phyloP scores from a whole-genome alignment of 2,888 invertebrate genomes.

The Brenthis hecate region DNA sequence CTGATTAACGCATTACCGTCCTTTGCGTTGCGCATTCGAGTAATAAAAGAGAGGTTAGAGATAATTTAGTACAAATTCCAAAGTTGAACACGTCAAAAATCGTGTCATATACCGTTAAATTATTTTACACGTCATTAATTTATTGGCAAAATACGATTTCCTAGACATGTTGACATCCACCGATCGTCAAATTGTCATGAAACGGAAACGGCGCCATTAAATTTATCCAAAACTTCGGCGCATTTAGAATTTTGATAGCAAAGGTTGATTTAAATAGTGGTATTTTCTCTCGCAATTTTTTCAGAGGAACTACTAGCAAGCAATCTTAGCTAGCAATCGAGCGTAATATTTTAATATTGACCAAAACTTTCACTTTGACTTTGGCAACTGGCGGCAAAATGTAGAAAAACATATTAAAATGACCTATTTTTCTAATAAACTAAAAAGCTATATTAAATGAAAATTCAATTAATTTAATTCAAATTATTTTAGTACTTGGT shows the following conservation, averaged over 20 bases:
- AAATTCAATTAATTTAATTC: no score
- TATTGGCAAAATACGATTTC: slow-evolving; percentile 27
- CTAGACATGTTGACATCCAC: slow-evolving; percentile 27
- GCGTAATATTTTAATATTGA: no score
- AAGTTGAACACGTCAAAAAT: slow-evolving; percentile 15
- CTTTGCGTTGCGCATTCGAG: no score
- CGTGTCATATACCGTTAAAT: slow-evolving; percentile 26
- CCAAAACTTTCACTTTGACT: no score
- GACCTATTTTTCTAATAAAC: no score
- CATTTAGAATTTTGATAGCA: slow-evolving; percentile 16
- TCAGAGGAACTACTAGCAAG: no score
- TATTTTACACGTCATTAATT: slow-evolving; percentile 31
- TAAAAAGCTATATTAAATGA: no score
- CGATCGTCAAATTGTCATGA: slow-evolving; percentile 39
- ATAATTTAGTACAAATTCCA: not conserved
- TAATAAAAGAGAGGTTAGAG: not conserved
- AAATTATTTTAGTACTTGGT: no score
- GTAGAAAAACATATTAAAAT: no score
- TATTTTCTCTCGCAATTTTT: not conserved
- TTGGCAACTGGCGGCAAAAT: no score
- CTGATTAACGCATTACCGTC: no score
- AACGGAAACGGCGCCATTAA: slow-evolving; percentile 33
- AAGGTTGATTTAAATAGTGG: slow-evolving; percentile 19
- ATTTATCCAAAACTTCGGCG: slow-evolving; percentile 26
- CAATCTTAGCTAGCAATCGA: no score